Evolutionary conservation across 2,888 invertebrate species (phyloP).

Genomic region (Leucozona laternaria): DNA sequence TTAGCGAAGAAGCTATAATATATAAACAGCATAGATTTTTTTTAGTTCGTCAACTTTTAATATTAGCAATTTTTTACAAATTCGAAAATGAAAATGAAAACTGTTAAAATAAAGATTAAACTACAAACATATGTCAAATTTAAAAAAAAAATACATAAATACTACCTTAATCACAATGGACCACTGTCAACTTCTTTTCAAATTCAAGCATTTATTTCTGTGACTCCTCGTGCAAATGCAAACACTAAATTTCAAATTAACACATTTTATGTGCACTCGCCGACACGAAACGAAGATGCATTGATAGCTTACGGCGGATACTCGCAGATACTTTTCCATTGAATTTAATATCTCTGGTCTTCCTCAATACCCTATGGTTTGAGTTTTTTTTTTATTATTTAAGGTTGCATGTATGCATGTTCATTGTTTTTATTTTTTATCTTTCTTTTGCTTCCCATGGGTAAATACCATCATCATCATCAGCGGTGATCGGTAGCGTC

Average conservation of each 20-base stretch:
- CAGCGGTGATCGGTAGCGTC: conserved; percentile 4
- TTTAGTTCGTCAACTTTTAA: neutral
- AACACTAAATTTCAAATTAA: conserved; percentile 38
- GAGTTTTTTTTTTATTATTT: conserved; percentile 42
- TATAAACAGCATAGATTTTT: neutral
- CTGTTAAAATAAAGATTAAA: neutral
- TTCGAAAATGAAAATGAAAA: neutral
- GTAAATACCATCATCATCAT: conserved; percentile 64
- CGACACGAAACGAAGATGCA: conserved; percentile 25
- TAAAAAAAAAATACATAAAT: neutral
- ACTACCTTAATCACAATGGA: neutral
- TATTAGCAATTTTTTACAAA: neutral
- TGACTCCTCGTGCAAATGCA: conserved; percentile 11
- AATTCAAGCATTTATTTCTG: conserved; percentile 17
- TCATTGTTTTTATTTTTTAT: conserved; percentile 69
- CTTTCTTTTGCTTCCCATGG: conserved; percentile 69
- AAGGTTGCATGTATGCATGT: conserved; percentile 66
- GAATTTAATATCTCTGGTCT: conserved; percentile 50
- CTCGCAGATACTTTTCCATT: conserved; percentile 36
- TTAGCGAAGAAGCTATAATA: neutral
- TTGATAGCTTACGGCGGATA: conserved; percentile 6
- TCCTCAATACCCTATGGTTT: conserved; percentile 63
- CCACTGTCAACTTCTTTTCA: conserved; percentile 18
- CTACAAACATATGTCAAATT: neutral
- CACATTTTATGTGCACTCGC: conserved; percentile 55